Conservation (phyloP, 1,140 invertebrate species). For the Drosophila sulfurigaster region DNA sequence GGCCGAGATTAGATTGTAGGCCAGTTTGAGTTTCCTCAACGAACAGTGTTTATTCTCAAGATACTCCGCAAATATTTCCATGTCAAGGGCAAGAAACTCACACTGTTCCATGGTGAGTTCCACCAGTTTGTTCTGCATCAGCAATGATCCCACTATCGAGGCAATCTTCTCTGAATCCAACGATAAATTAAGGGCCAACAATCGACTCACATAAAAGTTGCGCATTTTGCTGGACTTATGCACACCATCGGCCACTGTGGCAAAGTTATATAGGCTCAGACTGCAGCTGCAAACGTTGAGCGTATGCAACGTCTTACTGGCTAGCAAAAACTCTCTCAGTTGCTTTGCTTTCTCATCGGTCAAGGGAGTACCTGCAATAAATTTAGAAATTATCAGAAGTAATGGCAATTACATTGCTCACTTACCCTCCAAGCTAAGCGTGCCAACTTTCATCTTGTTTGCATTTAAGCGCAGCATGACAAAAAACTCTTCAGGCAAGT, state of each 20-base stretch:
- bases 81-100: slow-evolving; percentile 66
- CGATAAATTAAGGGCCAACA: slow-evolving; percentile 48
- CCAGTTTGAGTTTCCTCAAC: slow-evolving; percentile 51
- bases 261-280: slow-evolving; percentile 72
- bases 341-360: slow-evolving; percentile 24
- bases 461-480: slow-evolving; percentile 58
- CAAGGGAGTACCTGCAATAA: slow-evolving; percentile 50
- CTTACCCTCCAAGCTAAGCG: slow-evolving; percentile 70
- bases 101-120: slow-evolving; percentile 62
- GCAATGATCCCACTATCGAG: slow-evolving; percentile 53
- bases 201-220: slow-evolving; percentile 41
- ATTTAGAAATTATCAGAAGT: neutral
- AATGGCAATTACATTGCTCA: neutral
- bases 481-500: slow-evolving; percentile 66
- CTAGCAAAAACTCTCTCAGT: slow-evolving; percentile 57
- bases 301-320: slow-evolving; percentile 41
- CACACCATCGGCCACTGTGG: slow-evolving; percentile 66
- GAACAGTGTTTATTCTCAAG: slow-evolving; percentile 11
- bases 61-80: slow-evolving; percentile 69
- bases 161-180: slow-evolving; percentile 71
- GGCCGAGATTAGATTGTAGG: slow-evolving; percentile 58
- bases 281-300: slow-evolving; percentile 64
- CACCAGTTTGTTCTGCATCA: slow-evolving; percentile 68
- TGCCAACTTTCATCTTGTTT: slow-evolving; percentile 40
- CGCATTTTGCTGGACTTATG: slow-evolving; percentile 60